phyloP scores from a whole-genome alignment of 1,140 invertebrate genomes.

The Patella vulgata region DNA sequence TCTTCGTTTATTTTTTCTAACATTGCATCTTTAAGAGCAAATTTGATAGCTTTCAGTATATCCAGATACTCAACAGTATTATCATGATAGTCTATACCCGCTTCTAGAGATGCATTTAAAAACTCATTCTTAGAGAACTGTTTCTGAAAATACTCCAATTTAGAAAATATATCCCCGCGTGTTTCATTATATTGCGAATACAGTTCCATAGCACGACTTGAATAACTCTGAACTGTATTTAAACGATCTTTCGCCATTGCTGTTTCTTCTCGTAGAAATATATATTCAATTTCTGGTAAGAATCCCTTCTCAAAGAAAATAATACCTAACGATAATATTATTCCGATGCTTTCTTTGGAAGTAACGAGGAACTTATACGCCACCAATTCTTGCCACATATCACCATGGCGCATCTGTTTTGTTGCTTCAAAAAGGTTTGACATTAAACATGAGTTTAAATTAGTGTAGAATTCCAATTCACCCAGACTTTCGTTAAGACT shows the following conservation, averaged over 20 bases:
- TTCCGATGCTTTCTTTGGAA: conserved; percentile 19
- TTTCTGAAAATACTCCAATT: too few relatives aligned
- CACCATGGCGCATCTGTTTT: conserved; percentile 6
- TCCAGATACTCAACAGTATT: too few relatives aligned
- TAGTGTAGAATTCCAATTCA: conserved; percentile 17
- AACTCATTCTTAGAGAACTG: too few relatives aligned
- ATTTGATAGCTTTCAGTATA: too few relatives aligned
- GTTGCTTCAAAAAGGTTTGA: conserved; percentile 5
- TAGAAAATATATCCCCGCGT: too few relatives aligned
- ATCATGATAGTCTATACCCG: too few relatives aligned
- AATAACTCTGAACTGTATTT: conserved; percentile 11
- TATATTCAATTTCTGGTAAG: conserved; percentile 13
- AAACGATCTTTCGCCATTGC: conserved; percentile 10
- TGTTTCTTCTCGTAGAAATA: conserved; percentile 1
- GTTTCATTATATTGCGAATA: not conserved
- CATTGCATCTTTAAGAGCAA: too few relatives aligned
- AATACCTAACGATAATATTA: conserved; percentile 16
- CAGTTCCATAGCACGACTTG: not conserved
- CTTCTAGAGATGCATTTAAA: too few relatives aligned
- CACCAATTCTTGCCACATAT: conserved; percentile 22
- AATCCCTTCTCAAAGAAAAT: conserved; percentile 19
- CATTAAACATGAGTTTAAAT: conserved; percentile 17
- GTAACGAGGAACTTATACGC: conserved; percentile 28
- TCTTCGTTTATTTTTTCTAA: too few relatives aligned
- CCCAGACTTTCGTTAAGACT: not conserved